Base-by-base conservation (phyloP, 2,113 vertebrate genomes). In the Sinosuthora webbiana region DNA sequence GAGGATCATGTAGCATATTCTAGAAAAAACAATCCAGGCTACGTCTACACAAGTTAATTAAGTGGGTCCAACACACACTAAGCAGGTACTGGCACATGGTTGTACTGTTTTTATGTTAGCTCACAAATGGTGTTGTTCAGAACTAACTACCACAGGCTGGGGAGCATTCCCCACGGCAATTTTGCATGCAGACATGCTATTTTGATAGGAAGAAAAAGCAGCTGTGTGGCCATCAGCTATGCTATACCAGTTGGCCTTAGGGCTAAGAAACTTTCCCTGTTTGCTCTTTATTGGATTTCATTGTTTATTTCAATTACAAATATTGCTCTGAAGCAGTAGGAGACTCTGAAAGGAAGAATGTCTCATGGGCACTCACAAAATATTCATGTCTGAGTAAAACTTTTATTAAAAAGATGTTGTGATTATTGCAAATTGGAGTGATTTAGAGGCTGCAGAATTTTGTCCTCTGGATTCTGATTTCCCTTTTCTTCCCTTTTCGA, bases 251-350 rank as follows among this genome's bases (percentile, higher is more conserved):
- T 6, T 83, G 45, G 37, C 42, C 68, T 69, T 25, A 53, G 47
- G 74, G 65, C 65, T 80, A 60, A 84, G 37, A 75, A 88, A 37
- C 45, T 45, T 42, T 57, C 41, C 44, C 35, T 44, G 49, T 37
- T 79, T 56, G 44, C 53, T 70, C 42, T 83, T 87, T 33, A 63
- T 39, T 81, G n/a, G 28, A 69, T 90, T 90, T 83, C 60, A 68
- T 76, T 80, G n/a, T 89, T 94, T 92, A 25, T 42, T 96, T 87
- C 55, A 74, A 45, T 87, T 93, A 70, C 55, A 83, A 76, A 70
- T 89, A 74, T 6, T 87, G 47, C 33, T 95, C 77, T 77, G 68
- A 77, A 94, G 50, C 45, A 83, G 39, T 50, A 91, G 52, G 7
- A 78, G 42, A 55, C 63, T 92, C 76, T 55, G 73, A 91, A 93